Conservation (phyloP, 2,888 invertebrate species). For the Diadegma fenestrale region DNA sequence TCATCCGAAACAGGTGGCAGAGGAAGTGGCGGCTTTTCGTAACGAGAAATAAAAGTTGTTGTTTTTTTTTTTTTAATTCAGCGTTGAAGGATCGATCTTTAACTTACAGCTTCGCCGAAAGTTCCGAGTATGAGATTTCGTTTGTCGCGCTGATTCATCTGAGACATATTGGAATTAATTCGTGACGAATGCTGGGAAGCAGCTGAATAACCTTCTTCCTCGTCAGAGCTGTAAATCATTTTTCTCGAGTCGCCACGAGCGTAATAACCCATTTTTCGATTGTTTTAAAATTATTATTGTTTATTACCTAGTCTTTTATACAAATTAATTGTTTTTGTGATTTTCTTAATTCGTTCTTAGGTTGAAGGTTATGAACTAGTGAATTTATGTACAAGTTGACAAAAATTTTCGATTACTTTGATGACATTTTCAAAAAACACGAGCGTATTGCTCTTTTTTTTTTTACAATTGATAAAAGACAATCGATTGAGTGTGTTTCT, state of each 20-base stretch:
- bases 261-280: constrained; percentile 73
- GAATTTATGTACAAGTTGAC: constrained; percentile 64
- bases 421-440: constrained; percentile 48
- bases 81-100: background rate
- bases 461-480: constrained; percentile 33
- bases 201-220: constrained; percentile 76
- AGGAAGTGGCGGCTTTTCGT: constrained; percentile 68
- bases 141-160: constrained; percentile 68
- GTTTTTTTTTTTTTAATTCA: background rate
- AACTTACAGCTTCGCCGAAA: constrained; percentile 74
- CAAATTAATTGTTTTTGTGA: constrained; percentile 46
- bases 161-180: constrained; percentile 65
- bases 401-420: constrained; percentile 49
- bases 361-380: constrained; percentile 57
- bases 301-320: constrained; percentile 38
- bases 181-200: constrained; percentile 54
- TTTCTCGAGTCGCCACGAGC: constrained; percentile 75
- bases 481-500: constrained; percentile 24
- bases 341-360: constrained; percentile 38
- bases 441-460: constrained; percentile 27
- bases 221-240: constrained; percentile 75
- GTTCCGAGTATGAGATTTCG: constrained; percentile 60
- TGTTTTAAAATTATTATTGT: background rate
- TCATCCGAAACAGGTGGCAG: constrained; percentile 74
- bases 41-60: constrained; percentile 35